These are phyloP conservation scores for Drosophila hamatofila DNA, from an alignment of 2,888 invertebrate species.

Conservation along the genomic window DNA sequence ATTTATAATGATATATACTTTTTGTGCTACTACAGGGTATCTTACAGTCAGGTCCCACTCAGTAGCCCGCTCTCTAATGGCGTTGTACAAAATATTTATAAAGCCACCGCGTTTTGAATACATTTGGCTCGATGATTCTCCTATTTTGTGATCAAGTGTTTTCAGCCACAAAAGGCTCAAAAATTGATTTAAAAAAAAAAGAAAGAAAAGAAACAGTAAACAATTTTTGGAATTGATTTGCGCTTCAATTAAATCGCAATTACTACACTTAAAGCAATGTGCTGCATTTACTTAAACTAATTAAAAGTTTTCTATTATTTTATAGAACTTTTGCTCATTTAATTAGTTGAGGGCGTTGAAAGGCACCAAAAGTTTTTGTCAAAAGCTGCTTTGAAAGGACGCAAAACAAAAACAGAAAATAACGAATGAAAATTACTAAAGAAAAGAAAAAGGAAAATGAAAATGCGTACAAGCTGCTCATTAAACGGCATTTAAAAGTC, in stretches of 20 bases:
- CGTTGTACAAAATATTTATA: constrained; percentile 46
- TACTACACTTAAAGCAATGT: constrained; percentile 37
- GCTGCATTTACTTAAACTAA: constrained; percentile 42
- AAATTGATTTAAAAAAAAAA: constrained; percentile 23
- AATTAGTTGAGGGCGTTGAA: constrained; percentile 47
- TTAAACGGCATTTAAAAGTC: constrained; percentile 53
- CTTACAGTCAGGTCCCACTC: not conserved
- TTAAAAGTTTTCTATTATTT: constrained; percentile 44
- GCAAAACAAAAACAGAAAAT: not conserved
- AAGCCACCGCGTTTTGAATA: constrained; percentile 45
- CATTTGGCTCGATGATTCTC: constrained; percentile 51
- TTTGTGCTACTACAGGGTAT: constrained; percentile 13
- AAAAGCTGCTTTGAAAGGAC: constrained; percentile 44
- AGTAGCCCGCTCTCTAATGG: constrained; percentile 6
- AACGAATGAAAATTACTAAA: not conserved
- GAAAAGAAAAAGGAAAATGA: constrained; percentile 15
- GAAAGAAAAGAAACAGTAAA: not conserved
- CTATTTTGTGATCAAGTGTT: constrained; percentile 59
- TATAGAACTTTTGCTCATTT: constrained; percentile 25
- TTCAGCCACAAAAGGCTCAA: constrained; percentile 47
- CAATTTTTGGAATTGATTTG: constrained; percentile 39
- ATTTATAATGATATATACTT: too few relatives aligned
- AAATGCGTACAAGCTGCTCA: constrained; percentile 33
- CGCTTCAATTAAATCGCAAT: constrained; percentile 53
- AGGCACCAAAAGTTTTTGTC: constrained; percentile 31